These are phyloP conservation scores for Fulica atra DNA, from an alignment of 2,113 vertebrate genomes.

Conservation along the genomic window DNA sequence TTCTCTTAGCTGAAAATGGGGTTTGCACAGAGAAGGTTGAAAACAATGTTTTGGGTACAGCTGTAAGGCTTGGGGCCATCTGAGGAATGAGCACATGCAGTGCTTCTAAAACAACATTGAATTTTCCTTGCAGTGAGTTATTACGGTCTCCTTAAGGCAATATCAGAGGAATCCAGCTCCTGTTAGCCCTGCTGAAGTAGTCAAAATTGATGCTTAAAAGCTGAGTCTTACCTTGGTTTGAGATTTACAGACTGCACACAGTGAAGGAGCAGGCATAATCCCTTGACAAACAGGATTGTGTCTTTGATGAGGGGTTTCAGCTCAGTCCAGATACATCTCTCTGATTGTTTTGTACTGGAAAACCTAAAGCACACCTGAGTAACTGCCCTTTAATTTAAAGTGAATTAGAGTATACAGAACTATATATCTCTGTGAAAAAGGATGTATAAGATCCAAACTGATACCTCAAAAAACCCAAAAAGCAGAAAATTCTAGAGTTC, in stretches of 20 bases:
- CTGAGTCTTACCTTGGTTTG: neutral
- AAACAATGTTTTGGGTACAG: neutral
- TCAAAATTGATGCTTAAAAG: neutral
- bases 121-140: neutral
- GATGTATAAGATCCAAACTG: neutral
- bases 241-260: neutral
- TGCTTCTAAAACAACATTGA: neutral
- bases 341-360: neutral
- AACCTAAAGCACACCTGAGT: neutral
- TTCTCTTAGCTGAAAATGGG: neutral
- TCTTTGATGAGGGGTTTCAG: neutral
- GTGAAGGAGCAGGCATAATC: neutral
- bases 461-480: neutral
- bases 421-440: neutral
- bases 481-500: neutral
- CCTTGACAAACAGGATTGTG: neutral
- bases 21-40: neutral
- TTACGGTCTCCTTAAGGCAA: neutral
- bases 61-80: neutral
- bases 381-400: neutral
- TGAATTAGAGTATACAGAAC: neutral
- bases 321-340: neutral
- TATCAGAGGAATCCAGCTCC: neutral
- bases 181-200: neutral
- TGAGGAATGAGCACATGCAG: neutral